Evolutionary conservation across 1,140 invertebrate species (phyloP), one percentile per base, ranked within the genome.

Genomic region (Drosophila tani): DNA sequence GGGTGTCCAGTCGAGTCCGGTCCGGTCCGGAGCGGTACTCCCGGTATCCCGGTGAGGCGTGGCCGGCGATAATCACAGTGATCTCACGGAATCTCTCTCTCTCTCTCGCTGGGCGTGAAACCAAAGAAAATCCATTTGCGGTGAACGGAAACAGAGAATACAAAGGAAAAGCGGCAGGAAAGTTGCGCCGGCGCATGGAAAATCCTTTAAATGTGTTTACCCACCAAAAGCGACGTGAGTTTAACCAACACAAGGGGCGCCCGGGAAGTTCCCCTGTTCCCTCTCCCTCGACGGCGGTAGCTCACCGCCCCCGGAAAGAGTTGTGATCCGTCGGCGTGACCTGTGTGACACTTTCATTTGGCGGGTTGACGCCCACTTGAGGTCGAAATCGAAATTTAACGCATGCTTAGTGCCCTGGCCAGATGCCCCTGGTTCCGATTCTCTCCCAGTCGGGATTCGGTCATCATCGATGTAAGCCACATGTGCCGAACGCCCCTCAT

Each of bases 171-270:
- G 32, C 19, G 24, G 35, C n/a, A 77, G 60, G 68, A 70, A 65
- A 68, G 47, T 78, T 79, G 81, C 83, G 83, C 83, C 80, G 83
- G 83, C 84, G 78, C 81, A 84, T 67, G 85, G 85, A 68, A 90
- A 88, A 85, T 81, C 85, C 85, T 85, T 74, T 62, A 70, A 86
- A 86, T 76, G 66, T 88, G 82, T 90, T 88, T 85, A 78, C 73
- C 78, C 85, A 90, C 84, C 84, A 88, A 87, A 90, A 77, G 64
- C 63, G 85, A 59, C 69, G 74, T 63, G 81, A 88, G 82, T 85
- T 81, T 85, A 79, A 74, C 74, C 74, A 85, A 85, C 74, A 85
- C 68, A 73, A 21, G 38, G 78, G 78, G 77, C 81, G 84, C 80
- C 73, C 47, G 65, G 75, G 66, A 82, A 77, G 55, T 38, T 41